Percentiles rank a stretch among this genome's conserved stretches.
Evolutionary conservation across 2,888 invertebrate genomes (phyloP).

Genomic region (Itoplectis maculator): DNA sequence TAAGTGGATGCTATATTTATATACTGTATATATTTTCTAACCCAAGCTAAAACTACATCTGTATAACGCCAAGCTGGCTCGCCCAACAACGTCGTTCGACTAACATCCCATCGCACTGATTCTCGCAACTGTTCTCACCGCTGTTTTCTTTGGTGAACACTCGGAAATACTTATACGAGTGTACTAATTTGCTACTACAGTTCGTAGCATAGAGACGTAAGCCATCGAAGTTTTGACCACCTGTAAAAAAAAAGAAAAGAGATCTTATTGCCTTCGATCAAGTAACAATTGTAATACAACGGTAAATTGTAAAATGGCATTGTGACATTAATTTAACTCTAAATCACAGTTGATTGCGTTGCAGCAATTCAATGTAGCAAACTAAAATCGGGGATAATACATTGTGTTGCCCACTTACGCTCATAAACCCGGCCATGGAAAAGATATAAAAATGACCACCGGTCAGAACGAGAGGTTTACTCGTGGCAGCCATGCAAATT

Average conservation of each 20-base stretch:
- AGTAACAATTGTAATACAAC: no score
- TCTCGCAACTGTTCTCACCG: not conserved
- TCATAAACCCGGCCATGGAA: slow-evolving; percentile 44
- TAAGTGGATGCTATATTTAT: not conserved
- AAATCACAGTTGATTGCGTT: no score
- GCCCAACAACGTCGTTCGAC: not conserved
- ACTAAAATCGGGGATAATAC: not conserved
- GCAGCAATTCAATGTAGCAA: no score
- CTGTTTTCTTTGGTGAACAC: slow-evolving; percentile 1
- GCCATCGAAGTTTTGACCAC: slow-evolving; percentile 67
- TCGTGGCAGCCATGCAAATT: slow-evolving; percentile 50
- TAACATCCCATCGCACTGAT: not conserved
- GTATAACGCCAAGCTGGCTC: not conserved
- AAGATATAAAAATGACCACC: slow-evolving; percentile 53
- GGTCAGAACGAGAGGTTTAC: slow-evolving; percentile 43
- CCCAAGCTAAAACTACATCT: not conserved
- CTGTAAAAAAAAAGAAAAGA: slow-evolving; percentile 61
- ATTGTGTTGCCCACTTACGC: slow-evolving; percentile 11
- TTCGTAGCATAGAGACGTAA: slow-evolving; percentile 64
- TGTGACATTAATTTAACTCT: no score
- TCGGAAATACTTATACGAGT: slow-evolving; percentile 36
- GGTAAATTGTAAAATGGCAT: no score
- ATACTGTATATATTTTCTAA: not conserved
- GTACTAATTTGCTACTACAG: no score
- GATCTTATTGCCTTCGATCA: not conserved